Evolutionary conservation across 2,113 vertebrate species (phyloP), one percentile per base, ranked within the genome.

Genomic region (Hyperoodon ampullatus): DNA sequence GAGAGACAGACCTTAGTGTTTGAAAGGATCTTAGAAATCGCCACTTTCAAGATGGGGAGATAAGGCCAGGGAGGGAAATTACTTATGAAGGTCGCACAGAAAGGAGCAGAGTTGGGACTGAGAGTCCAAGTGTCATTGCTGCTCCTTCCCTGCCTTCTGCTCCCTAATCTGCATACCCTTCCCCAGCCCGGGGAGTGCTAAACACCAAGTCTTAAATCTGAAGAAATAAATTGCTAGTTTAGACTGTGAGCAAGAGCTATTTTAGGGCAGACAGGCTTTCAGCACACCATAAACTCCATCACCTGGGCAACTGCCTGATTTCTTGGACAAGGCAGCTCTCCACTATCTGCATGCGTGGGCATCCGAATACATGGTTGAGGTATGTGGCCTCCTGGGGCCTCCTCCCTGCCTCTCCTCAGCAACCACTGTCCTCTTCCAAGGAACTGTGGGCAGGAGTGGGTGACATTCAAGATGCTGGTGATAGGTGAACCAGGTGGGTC

Each of bases 261-360:
- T 98, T 97, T 97, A 92, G 61, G 58, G 86, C 60, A 94, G 74
- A 77, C 77, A 66, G 39, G 55, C 77, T 93, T 94, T 77, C 44
- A 35, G 30, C 82, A 50, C 91, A 71, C 71, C 72, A 94, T 91
- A 80, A 94, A 96, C 93, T 72, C 88, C 83, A 96, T 97, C 96
- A 96, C 97, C 97, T 97, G 97, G 95, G 96, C 68, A 98, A 98
- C 97, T 93, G 96, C 95, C 58, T 97, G 95, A 60, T 90, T 92
- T 95, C 93, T 87, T 86, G 74, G 89, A 92, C 77, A 93, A 96
- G 90, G 75, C 93, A 75, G 50, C 47, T 85, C 63, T 97, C 83
- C 26, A 30, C 96, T 89, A 91, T 97, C 96, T 97, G 95, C 8
- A 26, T 68, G 92, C 2, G 82, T 97, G 85, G 96, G 97, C 71